Base-by-base conservation (phyloP, 1,140 invertebrate genomes). In the Panulirus ornatus region DNA sequence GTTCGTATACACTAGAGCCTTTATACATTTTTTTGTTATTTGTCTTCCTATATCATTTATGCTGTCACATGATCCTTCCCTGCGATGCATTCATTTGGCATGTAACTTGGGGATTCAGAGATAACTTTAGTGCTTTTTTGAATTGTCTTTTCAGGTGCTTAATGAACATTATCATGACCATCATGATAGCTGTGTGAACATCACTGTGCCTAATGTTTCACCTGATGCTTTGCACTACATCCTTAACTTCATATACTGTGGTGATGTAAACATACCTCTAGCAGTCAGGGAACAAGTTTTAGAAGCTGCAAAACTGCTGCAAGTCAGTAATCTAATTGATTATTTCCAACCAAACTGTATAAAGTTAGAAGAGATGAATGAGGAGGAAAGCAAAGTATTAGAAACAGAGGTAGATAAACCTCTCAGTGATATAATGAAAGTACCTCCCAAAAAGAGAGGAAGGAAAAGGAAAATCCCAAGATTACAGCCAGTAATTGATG, bases 121-220 rank as follows among this genome's bases (percentile, higher is more conserved):
- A n/a, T n/a, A n/a, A n/a, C n/a, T n/a, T n/a, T n/a, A n/a, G n/a
- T n/a, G n/a, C n/a, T n/a, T n/a, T n/a, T n/a, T n/a, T n/a, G n/a
- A n/a, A n/a, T n/a, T 47, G 36, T 83, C 22, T 76, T 54, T 54
- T 40, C 66, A 86, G 84, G 30, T 86, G 9, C 84, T 86, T n/a
- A 71, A n/a, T 38, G 84, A 86, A 38, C 84, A 86, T 47, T 86
- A 86, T 40, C 38, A n/a, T 3, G 84, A 86, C 19, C 70, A 86
- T 30, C 70, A 44, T 19, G 84, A 86, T 73, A 38, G 70, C 16
- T 86, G 84, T 73, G 66, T 73, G n/a, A 75, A 44, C 6, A 86
- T 86, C 27, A 76, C 71, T 27, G n/a, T 86, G 16, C 84, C 84
- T 38, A 27, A 76, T 27, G 47, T 86, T 19, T 36, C 51, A 9